These are phyloP conservation scores for zebrafish (Danio rerio) DNA, from an alignment of 2,113 vertebrate species.

Conservation along the genomic window DNA sequence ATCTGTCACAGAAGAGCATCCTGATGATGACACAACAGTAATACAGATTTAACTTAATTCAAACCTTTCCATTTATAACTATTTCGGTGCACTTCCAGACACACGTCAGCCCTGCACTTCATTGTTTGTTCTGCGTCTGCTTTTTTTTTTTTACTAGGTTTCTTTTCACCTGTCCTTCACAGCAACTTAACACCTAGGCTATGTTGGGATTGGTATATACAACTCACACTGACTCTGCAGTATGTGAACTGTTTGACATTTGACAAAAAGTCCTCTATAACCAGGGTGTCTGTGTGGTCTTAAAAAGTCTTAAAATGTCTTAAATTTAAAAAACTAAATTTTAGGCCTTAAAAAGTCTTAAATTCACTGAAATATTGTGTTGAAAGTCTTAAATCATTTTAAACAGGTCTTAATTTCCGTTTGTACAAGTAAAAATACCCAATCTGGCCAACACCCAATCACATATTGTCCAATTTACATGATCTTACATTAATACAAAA, in stretches of 20 bases:
- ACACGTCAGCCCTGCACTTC: not conserved
- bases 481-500: too few species aligned
- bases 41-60: constrained; percentile 50
- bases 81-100: constrained; percentile 6
- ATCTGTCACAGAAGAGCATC: constrained; percentile 57
- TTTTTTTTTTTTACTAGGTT: not conserved
- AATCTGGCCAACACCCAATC: too few species aligned
- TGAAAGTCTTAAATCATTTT: too few species aligned
- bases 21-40: constrained; percentile 70
- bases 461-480: too few species aligned
- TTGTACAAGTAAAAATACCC: too few species aligned
- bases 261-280: not conserved
- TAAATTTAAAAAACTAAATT: too few species aligned
- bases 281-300: too few species aligned
- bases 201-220: not conserved
- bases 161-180: not conserved
- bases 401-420: too few species aligned
- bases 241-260: not conserved
- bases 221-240: not conserved
- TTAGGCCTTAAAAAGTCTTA: too few species aligned
- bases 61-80: not conserved
- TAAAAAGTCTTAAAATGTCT: too few species aligned
- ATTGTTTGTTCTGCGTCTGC: not conserved
- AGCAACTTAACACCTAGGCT: not conserved
- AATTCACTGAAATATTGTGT: too few species aligned